Evolutionary conservation across 2,888 invertebrate species (phyloP), one percentile per base, ranked within the genome.

Genomic region (Himalopsyche tibetana): DNA sequence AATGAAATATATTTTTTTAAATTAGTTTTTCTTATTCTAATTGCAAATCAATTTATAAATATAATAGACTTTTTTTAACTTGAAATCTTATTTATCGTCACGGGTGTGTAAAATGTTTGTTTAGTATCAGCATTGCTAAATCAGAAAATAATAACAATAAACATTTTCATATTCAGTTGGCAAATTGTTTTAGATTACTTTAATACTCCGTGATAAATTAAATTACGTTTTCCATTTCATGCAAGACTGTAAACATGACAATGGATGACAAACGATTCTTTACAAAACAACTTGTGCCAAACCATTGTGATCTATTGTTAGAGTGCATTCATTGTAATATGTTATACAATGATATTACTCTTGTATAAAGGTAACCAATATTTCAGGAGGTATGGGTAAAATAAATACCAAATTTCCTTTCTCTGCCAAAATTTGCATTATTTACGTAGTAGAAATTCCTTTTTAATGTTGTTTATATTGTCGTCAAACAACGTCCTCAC

Each of bases 211-310:
- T 74, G 74, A 74, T 74, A 38, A 74, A 74, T 74, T 74, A 36
- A 74, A 74, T 74, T 74, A 38, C 36, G 28, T 74, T 74, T 74
- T 74, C 36, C 63, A 63, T 63, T 63, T 63, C 63, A 63, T 63
- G 19, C 63, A 63, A 63, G 63, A 19, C 63, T 74, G 74, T 38
- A 74, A 74, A 74, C 28, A 69, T 74, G 74, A 74, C 74, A 74
- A 74, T 74, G 74, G 74, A 19, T 36, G 74, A 74, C 74, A 74
- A 74, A 74, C 74, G 74, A 74, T 74, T 74, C 74, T 74, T 74
- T 38, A 74, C 19, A 74, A 74, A 74, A 74, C 74, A 74, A 74
- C 74, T 74, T 74, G 74, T 74, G 74, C 74, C 74, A 74, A 74
- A 74, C 38, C 74, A 74, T 74, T 74, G 74, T 74, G 15, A 15